Conservation (phyloP, 2,888 invertebrate genomes). For the Drosophila multiciliata region DNA sequence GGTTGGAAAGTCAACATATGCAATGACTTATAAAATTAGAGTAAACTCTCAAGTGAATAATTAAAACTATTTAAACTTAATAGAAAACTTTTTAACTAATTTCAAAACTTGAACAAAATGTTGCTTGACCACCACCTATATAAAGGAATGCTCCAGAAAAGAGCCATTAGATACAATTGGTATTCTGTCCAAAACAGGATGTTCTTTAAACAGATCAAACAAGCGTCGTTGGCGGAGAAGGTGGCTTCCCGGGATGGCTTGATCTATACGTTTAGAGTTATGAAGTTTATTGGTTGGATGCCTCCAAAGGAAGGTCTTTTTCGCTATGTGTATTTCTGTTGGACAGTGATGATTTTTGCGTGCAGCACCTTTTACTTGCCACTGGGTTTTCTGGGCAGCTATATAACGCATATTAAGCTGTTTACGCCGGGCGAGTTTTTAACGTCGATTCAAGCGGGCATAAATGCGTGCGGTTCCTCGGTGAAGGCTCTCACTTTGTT, state of each 20-base stretch:
- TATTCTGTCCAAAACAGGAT: conserved; percentile 32
- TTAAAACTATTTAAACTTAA: conserved; percentile 54
- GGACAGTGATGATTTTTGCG: conserved; percentile 50
- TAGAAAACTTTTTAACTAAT: conserved; percentile 47
- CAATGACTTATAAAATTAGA: too few species aligned
- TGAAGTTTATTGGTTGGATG: conserved; percentile 64
- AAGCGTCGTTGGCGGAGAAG: conserved; percentile 48
- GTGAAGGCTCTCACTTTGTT: conserved; percentile 60
- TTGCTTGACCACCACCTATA: conserved; percentile 38
- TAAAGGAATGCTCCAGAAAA: conserved; percentile 20
- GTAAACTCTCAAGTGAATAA: conserved; percentile 66
- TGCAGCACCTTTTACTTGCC: conserved; percentile 56
- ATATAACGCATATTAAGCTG: conserved; percentile 51
- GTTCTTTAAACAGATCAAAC: conserved; percentile 56
- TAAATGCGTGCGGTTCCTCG: conserved; percentile 69
- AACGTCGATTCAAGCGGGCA: conserved; percentile 69
- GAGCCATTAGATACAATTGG: conserved; percentile 5
- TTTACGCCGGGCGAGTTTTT: conserved; percentile 70
- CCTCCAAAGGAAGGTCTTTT: conserved; percentile 48
- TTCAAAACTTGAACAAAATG: too few species aligned
- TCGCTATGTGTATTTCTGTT: conserved; percentile 55
- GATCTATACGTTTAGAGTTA: conserved; percentile 59
- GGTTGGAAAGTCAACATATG: too few species aligned
- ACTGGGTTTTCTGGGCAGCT: conserved; percentile 60
- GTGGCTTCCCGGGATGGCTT: conserved; percentile 54